These are phyloP conservation scores for Platyrinchus mystaceus DNA, from an alignment of 2,797 vertebrate species.

Conservation along the genomic window DNA sequence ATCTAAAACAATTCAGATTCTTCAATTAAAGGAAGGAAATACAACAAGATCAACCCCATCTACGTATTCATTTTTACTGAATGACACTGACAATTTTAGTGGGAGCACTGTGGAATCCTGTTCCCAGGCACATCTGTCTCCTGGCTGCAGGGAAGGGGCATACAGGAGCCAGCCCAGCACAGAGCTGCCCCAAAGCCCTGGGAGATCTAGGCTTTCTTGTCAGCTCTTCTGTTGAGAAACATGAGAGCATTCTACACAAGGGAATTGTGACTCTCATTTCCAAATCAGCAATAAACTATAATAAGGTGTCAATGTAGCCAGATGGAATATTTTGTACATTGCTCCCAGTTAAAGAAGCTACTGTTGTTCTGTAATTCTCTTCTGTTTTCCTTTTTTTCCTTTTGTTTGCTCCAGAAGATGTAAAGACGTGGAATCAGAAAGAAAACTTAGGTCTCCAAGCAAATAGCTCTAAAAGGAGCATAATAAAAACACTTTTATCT, in stretches of 20 bases:
- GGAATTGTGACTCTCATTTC: neutral
- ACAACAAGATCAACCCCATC: neutral
- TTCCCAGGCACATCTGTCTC: neutral
- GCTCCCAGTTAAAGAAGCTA: conserved; percentile 31
- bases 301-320: neutral
- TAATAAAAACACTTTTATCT: neutral
- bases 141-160: neutral
- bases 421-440: neutral
- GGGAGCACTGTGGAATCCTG: neutral
- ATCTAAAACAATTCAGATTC: neutral
- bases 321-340: conserved; percentile 3
- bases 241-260: neutral
- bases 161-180: neutral
- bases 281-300: neutral
- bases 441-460: neutral
- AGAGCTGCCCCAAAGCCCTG: neutral
- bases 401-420: neutral
- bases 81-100: neutral
- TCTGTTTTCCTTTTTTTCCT: neutral
- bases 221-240: neutral
- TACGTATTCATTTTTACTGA: too few relatives aligned
- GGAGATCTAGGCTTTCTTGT: neutral
- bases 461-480: neutral
- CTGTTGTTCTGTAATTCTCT: neutral
- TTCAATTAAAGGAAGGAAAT: neutral